These are phyloP conservation scores for Mirza zaza DNA, from an alignment of 2,113 vertebrate genomes.

Conservation along the genomic window DNA sequence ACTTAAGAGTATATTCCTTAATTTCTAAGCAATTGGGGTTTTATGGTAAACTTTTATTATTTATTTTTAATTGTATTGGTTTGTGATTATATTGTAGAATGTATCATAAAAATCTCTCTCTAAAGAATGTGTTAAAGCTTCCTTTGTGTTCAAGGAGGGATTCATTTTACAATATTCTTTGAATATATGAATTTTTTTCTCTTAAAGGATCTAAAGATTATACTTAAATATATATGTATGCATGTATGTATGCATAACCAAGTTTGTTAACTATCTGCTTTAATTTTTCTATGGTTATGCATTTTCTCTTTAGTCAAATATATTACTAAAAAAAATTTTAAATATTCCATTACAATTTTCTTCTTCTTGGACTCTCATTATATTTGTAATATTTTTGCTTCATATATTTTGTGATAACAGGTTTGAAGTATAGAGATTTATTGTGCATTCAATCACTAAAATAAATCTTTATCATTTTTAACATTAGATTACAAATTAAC, in stretches of 20 bases:
- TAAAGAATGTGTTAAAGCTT: neutral
- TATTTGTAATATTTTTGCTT: neutral
- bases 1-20: neutral
- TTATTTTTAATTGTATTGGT: neutral
- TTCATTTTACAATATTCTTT: neutral
- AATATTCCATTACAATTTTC: neutral
- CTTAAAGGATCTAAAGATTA: neutral
- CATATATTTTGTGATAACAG: neutral
- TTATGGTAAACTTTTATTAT: neutral
- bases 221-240: neutral
- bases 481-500: neutral
- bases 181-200: neutral
- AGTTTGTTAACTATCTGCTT: neutral
- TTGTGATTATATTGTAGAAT: neutral
- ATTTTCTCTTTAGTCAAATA: neutral
- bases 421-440: neutral
- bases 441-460: neutral
- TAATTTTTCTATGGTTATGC: neutral
- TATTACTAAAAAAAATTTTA: neutral
- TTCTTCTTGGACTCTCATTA: neutral
- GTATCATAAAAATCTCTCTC: neutral
- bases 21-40: neutral
- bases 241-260: neutral
- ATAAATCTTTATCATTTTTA: neutral
- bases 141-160: neutral